A percentile compares a stretch with the other conserved stretches of the same genome.
Evolutionary conservation across 2,113 vertebrate species (phyloP).

Genomic region (Indicator maculatus): DNA sequence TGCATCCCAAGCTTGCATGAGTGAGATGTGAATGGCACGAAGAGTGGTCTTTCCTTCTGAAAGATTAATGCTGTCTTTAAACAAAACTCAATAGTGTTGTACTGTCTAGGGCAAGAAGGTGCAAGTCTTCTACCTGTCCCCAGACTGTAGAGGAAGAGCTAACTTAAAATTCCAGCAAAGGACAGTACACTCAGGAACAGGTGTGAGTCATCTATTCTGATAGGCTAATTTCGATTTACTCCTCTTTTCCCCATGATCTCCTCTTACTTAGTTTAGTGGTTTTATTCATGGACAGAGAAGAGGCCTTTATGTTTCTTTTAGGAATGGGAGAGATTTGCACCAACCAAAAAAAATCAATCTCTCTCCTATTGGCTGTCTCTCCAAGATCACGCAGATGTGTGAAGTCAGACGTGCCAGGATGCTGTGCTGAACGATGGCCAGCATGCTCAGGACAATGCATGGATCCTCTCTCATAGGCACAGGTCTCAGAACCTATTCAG

Average conservation of each 20-base stretch:
- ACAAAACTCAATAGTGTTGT: not conserved
- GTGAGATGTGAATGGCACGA: not conserved
- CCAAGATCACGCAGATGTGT: not conserved
- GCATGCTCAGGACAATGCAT: not conserved
- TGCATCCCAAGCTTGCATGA: not conserved
- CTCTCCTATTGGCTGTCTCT: not conserved
- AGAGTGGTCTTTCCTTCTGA: not conserved
- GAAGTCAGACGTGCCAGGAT: rapidly evolving
- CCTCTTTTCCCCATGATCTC: not conserved
- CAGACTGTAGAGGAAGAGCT: not conserved
- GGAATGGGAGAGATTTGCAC: not conserved
- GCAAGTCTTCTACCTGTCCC: not conserved
- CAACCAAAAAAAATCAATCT: not conserved
- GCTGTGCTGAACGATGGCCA: not conserved
- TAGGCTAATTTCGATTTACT: not conserved
- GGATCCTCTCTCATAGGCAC: not conserved
- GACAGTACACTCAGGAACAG: not conserved
- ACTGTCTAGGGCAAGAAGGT: not conserved
- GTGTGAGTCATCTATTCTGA: not conserved
- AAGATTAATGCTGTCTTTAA: not conserved
- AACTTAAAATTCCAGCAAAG: not conserved
- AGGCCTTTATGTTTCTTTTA: not conserved
- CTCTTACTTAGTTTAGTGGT: not conserved
- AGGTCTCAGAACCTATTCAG: not conserved
- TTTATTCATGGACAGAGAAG: not conserved